A percentile compares a stretch with the other conserved stretches of the same genome.
phyloP scores from a whole-genome alignment of 2,113 vertebrate species.

The Megaleporinus macrocephalus region DNA sequence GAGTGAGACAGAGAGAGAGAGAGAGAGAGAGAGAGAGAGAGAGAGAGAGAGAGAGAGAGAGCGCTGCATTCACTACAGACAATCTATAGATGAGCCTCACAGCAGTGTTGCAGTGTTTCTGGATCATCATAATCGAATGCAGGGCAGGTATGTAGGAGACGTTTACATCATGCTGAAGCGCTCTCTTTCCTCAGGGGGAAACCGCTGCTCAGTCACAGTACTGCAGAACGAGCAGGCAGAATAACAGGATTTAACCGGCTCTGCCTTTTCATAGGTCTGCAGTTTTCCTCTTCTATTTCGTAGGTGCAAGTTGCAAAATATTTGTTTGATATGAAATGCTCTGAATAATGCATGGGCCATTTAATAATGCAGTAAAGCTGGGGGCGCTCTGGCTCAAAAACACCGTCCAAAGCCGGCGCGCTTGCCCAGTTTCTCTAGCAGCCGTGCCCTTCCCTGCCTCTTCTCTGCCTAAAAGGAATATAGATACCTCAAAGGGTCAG shows the following conservation, averaged over 20 bases:
- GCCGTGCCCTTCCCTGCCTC: conserved; percentile 1
- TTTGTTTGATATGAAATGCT: conserved; percentile 80
- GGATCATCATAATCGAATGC: conserved; percentile 3
- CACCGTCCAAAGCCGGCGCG: conserved; percentile 74
- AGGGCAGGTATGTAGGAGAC: neutral
- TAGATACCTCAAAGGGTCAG: conserved; percentile 24
- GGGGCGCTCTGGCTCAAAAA: conserved; percentile 77
- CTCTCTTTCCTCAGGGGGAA: conserved; percentile 20
- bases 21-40: neutral
- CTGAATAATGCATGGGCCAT: conserved; percentile 87
- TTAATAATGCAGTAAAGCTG: conserved; percentile 88
- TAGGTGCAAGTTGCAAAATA: conserved; percentile 78
- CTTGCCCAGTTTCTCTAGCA: conserved; percentile 61
- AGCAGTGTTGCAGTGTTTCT: neutral
- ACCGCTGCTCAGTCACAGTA: neutral
- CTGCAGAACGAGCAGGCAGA: neutral
- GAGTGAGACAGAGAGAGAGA: neutral
- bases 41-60: no score
- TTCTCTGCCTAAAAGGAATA: conserved; percentile 21
- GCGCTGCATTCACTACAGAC: neutral
- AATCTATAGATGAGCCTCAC: neutral
- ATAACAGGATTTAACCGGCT: neutral
- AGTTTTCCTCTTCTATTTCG: conserved; percentile 61
- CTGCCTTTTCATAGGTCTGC: neutral
- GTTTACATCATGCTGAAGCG: conserved; percentile 16